Evolutionary conservation across 2,888 invertebrate species (phyloP), one percentile per base, ranked within the genome.

Genomic region (Acleris sparsana): DNA sequence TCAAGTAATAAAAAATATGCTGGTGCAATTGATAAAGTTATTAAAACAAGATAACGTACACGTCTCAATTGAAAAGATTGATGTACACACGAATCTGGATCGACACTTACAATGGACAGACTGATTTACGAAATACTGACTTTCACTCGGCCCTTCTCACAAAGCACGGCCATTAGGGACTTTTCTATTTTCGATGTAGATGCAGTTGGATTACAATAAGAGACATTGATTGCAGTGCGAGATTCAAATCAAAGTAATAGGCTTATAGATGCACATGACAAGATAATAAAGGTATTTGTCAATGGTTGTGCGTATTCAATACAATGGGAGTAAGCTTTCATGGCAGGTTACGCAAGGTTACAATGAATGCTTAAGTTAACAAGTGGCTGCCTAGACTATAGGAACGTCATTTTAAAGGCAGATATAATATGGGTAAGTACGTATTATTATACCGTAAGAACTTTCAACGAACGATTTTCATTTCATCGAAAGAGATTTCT

Each of bases 131-230:
- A 87, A 87, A 85, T 84, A 78, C 77, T 68, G 79, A 87, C 91
- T 92, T 92, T 92, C 92, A 82, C 90, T 83, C 71, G 85, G 88
- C 89, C 92, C 90, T 91, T 85, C 71, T 69, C 71, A 77, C 73
- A 75, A 39, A 74, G 73, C 78, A 74, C 72, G 71, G 76, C 75
- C 75, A 79, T 83, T 77, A 79, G 75, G 76, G 74, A 71, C 78
- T 75, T 78, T 80, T 78, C 75, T 74, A 75, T 75, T 77, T 76
- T 71, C 70, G 62, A 69, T 65, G 61, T 60, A 63, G 52, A 68
- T 66, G 62, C 55, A 62, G 48, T 57, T 56, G 61, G 59, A 66
- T 67, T 67, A 61, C 63, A 57, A 58, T 67, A 67, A 61, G 48
- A 67, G 49, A 25, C 60, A 63, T 29, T 72, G 61, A 71, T 71